These are phyloP conservation scores for Numenius phaeopus DNA, from an alignment of 2,797 vertebrate species.

Conservation along the genomic window DNA sequence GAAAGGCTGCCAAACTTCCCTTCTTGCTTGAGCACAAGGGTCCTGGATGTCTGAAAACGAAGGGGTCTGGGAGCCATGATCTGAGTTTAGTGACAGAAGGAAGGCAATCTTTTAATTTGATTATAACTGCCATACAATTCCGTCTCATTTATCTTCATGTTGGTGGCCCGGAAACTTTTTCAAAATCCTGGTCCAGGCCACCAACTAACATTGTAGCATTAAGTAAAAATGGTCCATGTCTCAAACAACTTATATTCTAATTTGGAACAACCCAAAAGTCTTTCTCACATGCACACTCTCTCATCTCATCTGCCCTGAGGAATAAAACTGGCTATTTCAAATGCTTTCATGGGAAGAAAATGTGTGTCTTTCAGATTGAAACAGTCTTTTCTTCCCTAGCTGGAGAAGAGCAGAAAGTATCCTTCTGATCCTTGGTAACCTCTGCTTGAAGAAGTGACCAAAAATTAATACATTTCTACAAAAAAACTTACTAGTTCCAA, in stretches of 20 bases:
- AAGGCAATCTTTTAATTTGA: background rate
- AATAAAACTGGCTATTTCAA: background rate
- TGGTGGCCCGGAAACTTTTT: background rate
- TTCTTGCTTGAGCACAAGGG: background rate
- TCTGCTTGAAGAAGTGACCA: background rate
- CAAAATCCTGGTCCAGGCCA: background rate
- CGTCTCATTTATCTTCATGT: background rate
- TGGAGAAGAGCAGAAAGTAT: background rate
- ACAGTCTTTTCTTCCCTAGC: background rate
- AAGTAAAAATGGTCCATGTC: background rate
- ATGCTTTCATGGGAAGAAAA: background rate
- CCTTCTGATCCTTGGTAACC: fast-evolving
- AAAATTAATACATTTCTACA: background rate
- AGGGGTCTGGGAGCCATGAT: background rate
- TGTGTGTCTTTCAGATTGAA: background rate
- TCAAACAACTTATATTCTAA: background rate
- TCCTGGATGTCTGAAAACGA: background rate
- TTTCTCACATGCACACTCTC: background rate
- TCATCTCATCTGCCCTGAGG: background rate
- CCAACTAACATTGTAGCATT: background rate
- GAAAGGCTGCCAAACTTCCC: background rate
- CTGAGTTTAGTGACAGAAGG: background rate
- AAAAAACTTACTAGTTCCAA: background rate
- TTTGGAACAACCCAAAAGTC: background rate
- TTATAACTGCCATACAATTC: background rate